Percentiles rank a stretch among this genome's conserved stretches.
These are phyloP conservation scores for Anadara kagoshimensis DNA, from an alignment of 1,140 invertebrate species.

Conservation along the genomic window DNA sequence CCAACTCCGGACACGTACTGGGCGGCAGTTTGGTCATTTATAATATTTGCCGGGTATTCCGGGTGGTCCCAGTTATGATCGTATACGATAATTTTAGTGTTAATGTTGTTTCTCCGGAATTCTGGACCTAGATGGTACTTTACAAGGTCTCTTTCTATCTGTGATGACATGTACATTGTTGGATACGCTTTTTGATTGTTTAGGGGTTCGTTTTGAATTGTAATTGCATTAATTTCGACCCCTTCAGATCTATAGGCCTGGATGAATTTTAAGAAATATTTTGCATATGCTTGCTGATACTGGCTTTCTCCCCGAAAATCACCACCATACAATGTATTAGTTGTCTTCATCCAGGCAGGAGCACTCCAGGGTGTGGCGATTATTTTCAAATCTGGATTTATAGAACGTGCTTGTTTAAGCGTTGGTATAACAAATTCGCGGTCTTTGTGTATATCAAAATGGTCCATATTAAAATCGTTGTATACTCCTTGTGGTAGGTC, in stretches of 20 bases:
- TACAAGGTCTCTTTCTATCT: conserved; percentile 38
- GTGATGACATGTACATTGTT: conserved; percentile 19
- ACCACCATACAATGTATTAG: conserved; percentile 42
- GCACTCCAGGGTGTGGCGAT: conserved; percentile 53
- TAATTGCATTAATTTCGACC: conserved; percentile 46
- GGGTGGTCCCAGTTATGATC: conserved; percentile 52
- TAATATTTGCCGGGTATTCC: conserved; percentile 43
- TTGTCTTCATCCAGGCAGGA: conserved; percentile 57
- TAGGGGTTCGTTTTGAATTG: conserved; percentile 57
- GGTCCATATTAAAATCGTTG: conserved; percentile 46
- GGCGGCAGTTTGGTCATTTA: conserved; percentile 39
- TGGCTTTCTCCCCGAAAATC: conserved; percentile 30
- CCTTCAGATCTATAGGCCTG: conserved; percentile 48
- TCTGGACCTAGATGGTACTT: conserved; percentile 47
- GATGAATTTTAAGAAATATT: conserved; percentile 52
- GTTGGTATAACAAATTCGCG: conserved; percentile 50
- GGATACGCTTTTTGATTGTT: conserved; percentile 43
- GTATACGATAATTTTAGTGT: conserved; percentile 51
- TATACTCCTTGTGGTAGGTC: conserved; percentile 20
- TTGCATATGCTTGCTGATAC: conserved; percentile 42
- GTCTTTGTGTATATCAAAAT: conserved; percentile 55
- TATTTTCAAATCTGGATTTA: conserved; percentile 51
- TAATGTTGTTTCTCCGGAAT: conserved; percentile 41
- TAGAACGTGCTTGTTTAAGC: conserved; percentile 42
- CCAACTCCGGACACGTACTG: conserved; percentile 48